Evolutionary conservation across 2,797 vertebrate genomes (phyloP).

Genomic region (Silurus aristotelis): DNA sequence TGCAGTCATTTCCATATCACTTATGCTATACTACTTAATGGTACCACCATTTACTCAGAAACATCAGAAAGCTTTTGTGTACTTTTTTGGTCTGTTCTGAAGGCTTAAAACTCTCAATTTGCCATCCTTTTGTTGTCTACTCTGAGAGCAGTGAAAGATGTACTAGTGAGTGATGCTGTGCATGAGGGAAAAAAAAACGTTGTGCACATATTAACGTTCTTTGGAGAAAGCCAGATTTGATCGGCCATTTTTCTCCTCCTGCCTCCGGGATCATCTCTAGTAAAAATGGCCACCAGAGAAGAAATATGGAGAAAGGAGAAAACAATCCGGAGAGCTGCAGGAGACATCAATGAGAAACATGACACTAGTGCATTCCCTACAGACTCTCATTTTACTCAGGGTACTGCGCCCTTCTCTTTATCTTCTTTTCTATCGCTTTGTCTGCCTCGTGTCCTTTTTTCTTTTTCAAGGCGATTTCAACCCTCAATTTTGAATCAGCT

Average conservation of each 20-base stretch:
- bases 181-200: neutral
- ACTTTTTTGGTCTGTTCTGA: neutral
- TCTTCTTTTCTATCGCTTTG: slow-evolving; percentile 12
- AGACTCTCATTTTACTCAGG: slow-evolving; percentile 34
- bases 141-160: neutral
- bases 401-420: slow-evolving; percentile 12
- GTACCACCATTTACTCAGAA: neutral
- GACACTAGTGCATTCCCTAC: slow-evolving; percentile 49
- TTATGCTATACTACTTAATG: slow-evolving; percentile 29
- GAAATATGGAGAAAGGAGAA: slow-evolving; percentile 26
- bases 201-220: neutral
- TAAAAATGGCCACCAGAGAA: neutral
- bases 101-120: slow-evolving; percentile 6
- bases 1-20: slow-evolving; percentile 29
- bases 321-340: slow-evolving; percentile 52
- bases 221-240: neutral
- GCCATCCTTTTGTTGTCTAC: neutral
- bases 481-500: slow-evolving; percentile 17
- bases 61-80: neutral
- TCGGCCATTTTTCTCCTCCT: slow-evolving; percentile 29
- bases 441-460: neutral
- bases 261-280: slow-evolving; percentile 11
- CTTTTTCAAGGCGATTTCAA: neutral
- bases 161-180: neutral
- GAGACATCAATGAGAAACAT: slow-evolving; percentile 54